Evolutionary conservation across 2,888 invertebrate genomes (phyloP), one percentile per base, ranked within the genome.

Genomic region (Patella ulyssiponensis): DNA sequence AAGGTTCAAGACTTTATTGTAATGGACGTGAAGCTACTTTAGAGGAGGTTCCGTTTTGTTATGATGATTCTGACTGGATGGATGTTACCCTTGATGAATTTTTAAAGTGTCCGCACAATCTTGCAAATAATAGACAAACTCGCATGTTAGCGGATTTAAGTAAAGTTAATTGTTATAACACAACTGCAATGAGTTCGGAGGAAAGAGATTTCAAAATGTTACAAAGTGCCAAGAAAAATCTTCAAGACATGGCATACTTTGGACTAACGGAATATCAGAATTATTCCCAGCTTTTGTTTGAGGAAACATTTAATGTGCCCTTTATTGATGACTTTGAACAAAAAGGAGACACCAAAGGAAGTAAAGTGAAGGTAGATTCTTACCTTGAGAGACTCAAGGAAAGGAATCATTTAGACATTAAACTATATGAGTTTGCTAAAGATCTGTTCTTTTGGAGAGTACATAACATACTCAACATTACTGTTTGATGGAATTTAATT

Each of bases 91-190:
- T 99, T 71, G 95, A 96, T 80, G 96, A 98, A 92, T 99, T 99
- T 93, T 95, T 97, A 88, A 93, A 94, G 53, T 99, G 99, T 91
- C 95, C 95, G 7, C 95, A 96, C 92, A 99, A 99, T 93, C 93
- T 99, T 90, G 99, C 98, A 27, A 95, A 95, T 89, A 99, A 99
- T 93, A 89, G 99, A 80, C 99, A 99, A 93, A 98, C 99, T 3
- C 94, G 99, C 85, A 99, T 99, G 99, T 92, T 99, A 88, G 97
- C 99, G 20, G 98, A 99, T 93, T 93, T 99, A 83, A 96, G 96
- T 78, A 94, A 98, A 74, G 96, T 99, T 58, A 97, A 97, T 78
- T 99, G 99, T 93, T 99, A 99, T 93, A 97, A 98, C 82, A 83
- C 76, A 9, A 83, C 88, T 12, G 84, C 85, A n/a, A 81, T 88